These are phyloP conservation scores for Anableps anableps DNA, from an alignment of 2,797 vertebrate species.

Conservation along the genomic window DNA sequence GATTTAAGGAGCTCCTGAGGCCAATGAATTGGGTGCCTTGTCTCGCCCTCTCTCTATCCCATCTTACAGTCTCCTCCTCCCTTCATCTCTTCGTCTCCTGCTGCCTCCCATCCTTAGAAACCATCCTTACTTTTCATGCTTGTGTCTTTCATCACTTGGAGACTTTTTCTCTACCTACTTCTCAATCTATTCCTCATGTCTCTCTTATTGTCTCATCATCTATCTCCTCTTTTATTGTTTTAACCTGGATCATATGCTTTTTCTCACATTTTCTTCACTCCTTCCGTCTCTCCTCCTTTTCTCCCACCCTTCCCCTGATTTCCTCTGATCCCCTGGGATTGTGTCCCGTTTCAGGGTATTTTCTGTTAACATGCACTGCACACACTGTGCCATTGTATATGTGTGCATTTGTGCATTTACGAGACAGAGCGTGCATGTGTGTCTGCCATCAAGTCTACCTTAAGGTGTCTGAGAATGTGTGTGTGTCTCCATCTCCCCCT, in stretches of 20 bases:
- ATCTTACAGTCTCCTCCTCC: slow-evolving; percentile 54
- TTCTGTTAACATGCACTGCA: slow-evolving; percentile 48
- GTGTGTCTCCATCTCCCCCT: slow-evolving; percentile 64
- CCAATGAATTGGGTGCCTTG: slow-evolving; percentile 79
- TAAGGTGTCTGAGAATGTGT: slow-evolving; percentile 77
- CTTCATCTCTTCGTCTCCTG: slow-evolving; percentile 31
- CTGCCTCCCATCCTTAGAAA: slow-evolving; percentile 8
- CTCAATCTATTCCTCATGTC: not conserved
- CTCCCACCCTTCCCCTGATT: slow-evolving; percentile 26
- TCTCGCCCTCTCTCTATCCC: slow-evolving; percentile 57
- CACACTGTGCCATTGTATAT: slow-evolving; percentile 43
- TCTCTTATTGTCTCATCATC: not conserved
- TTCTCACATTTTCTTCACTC: slow-evolving; percentile 10
- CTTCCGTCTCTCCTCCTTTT: slow-evolving; percentile 2
- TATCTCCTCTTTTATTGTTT: not conserved
- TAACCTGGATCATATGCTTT: not conserved
- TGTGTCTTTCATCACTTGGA: not conserved
- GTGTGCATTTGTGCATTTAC: slow-evolving; percentile 42
- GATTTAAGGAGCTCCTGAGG: slow-evolving; percentile 74
- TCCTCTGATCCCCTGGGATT: slow-evolving; percentile 46
- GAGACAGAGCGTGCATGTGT: slow-evolving; percentile 38
- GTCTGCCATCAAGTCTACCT: slow-evolving; percentile 68
- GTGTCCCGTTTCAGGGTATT: slow-evolving; percentile 60
- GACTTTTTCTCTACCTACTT: not conserved
- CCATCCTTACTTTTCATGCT: not conserved